These are phyloP conservation scores for Papilio demoleus DNA, from an alignment of 2,888 invertebrate species.

Conservation along the genomic window DNA sequence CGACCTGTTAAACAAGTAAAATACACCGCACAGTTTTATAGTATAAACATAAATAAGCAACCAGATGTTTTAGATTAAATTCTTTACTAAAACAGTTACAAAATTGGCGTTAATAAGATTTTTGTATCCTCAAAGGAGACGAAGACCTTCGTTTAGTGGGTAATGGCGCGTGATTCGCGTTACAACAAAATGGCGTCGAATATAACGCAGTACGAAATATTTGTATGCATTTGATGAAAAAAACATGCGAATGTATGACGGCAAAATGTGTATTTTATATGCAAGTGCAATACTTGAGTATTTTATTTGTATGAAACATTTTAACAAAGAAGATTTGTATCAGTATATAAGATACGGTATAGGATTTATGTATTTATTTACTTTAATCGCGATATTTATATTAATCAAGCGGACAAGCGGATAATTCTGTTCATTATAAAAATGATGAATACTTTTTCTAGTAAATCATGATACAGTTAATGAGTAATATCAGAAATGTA, in stretches of 20 bases:
- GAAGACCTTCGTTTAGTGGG: constrained; percentile 37
- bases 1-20: not conserved
- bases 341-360: no score
- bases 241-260: no score
- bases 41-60: constrained; percentile 6
- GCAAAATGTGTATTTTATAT: no score
- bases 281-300: no score
- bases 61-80: constrained; percentile 35
- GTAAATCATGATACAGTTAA: constrained; percentile 17
- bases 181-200: constrained; percentile 21
- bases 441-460: constrained; percentile 11
- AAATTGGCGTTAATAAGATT: constrained; percentile 37
- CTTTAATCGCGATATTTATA: no score
- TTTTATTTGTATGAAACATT: no score
- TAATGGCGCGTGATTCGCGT: constrained; percentile 29
- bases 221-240: not conserved
- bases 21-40: not conserved
- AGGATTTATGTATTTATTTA: no score
- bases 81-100: constrained; percentile 27
- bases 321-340: no score
- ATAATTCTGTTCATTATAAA: constrained; percentile 1
- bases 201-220: not conserved
- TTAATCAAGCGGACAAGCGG: not conserved
- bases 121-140: constrained; percentile 37
- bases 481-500: constrained; percentile 27